phyloP scores from a whole-genome alignment of 2,113 vertebrate species.

The Campylomormyrus numenius region DNA sequence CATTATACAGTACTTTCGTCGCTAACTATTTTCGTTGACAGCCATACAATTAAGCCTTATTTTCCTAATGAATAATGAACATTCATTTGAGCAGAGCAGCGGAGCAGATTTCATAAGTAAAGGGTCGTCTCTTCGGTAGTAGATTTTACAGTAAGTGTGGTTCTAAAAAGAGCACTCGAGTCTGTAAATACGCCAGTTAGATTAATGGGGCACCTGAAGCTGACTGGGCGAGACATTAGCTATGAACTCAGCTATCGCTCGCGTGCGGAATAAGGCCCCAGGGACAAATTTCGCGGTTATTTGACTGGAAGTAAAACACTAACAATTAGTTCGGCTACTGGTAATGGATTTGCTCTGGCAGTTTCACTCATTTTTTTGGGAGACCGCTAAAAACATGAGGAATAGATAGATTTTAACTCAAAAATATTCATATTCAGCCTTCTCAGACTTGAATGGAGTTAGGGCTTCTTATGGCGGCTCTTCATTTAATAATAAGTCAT shows the following conservation, averaged over 20 bases:
- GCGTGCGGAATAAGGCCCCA: not conserved
- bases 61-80: not conserved
- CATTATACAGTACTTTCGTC: not conserved
- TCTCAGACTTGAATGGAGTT: not conserved
- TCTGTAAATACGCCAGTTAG: conserved; percentile 11
- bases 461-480: not conserved
- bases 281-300: not conserved
- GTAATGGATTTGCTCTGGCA: not conserved
- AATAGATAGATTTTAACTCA: not conserved
- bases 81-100: not conserved
- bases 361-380: not conserved
- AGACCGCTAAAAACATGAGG: not conserved
- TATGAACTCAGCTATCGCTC: not conserved
- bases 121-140: not conserved
- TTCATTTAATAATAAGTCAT: not conserved
- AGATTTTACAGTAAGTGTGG: conserved; percentile 3
- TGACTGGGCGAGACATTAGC: not conserved
- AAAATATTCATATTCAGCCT: not conserved
- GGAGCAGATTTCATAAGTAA: not conserved
- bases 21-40: not conserved
- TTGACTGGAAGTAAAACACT: conserved; percentile 1
- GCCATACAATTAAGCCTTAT: not conserved
- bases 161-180: not conserved
- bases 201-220: conserved; percentile 4
- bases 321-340: conserved; percentile 6